Percentiles rank a stretch among this genome's conserved stretches.
Evolutionary conservation across 2,888 invertebrate genomes (phyloP).

Genomic region (Lithophane semibrunnea): DNA sequence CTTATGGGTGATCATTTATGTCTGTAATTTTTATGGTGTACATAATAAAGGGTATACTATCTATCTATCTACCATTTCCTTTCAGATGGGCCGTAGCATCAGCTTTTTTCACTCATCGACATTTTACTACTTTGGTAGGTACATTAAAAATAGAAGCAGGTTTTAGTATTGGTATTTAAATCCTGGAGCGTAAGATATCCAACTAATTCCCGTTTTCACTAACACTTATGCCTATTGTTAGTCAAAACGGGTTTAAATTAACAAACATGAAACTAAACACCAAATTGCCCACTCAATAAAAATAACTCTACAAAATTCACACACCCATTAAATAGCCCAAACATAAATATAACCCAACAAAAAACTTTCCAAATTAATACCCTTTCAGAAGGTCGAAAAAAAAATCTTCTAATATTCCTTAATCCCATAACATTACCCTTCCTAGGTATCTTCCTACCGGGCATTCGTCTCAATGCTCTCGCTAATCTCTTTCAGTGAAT

Average conservation of each 20-base stretch:
- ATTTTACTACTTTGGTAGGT: not conserved
- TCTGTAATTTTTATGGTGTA: too few relatives aligned
- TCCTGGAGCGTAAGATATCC: not conserved
- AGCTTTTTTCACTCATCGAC: not conserved
- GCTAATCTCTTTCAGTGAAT: slow-evolving; percentile 63
- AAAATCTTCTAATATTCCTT: slow-evolving; percentile 50
- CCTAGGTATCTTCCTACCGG: slow-evolving; percentile 30
- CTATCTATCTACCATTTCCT: too few relatives aligned
- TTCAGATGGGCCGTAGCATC: not conserved
- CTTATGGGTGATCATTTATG: too few relatives aligned
- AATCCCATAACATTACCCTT: slow-evolving; percentile 57
- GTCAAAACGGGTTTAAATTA: not conserved
- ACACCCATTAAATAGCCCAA: not conserved
- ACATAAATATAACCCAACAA: slow-evolving; percentile 12
- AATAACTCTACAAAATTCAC: not conserved
- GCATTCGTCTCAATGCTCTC: slow-evolving; percentile 53
- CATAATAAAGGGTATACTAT: too few relatives aligned
- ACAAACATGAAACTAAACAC: not conserved
- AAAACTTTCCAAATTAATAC: slow-evolving; percentile 43
- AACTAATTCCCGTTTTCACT: not conserved
- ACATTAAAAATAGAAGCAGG: not conserved
- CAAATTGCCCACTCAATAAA: not conserved
- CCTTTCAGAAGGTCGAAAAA: slow-evolving; percentile 38
- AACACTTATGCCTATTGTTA: too few relatives aligned
- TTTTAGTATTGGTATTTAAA: not conserved